Evolutionary conservation across 2,113 vertebrate species (phyloP).

Genomic region (Atlantisia rogersi): DNA sequence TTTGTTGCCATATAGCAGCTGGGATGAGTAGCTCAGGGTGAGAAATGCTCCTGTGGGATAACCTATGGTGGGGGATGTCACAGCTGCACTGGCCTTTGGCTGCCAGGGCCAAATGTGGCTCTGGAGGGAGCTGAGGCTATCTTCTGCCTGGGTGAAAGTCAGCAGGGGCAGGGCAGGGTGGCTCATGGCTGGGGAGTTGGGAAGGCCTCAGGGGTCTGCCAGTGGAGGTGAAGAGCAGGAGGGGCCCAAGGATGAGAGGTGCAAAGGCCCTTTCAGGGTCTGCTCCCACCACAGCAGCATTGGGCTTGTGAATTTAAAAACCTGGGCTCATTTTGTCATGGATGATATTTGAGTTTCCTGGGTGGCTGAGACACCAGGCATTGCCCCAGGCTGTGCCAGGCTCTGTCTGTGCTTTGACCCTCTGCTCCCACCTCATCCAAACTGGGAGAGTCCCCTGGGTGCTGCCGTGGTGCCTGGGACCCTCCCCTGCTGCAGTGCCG

Average conservation of each 20-base stretch:
- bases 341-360: not conserved
- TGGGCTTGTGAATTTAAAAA: not conserved
- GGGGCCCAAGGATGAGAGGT: not conserved
- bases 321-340: not conserved
- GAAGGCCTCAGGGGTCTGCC: not conserved
- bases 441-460: not conserved
- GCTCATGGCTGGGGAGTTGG: not conserved
- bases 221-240: not conserved
- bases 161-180: not conserved
- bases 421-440: not conserved
- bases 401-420: not conserved
- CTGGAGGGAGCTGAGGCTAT: not conserved
- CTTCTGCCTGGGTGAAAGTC: not conserved
- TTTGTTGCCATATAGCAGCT: rapidly evolving
- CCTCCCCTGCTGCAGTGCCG: not conserved
- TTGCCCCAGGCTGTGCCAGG: not conserved
- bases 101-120: not conserved
- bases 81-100: not conserved
- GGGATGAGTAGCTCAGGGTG: not conserved
- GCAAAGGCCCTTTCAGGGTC: not conserved
- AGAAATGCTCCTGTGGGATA: not conserved
- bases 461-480: not conserved
- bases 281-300: not conserved
- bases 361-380: not conserved
- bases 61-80: not conserved